Evolutionary conservation across 2,888 invertebrate species (phyloP), one percentile per base, ranked within the genome.

Genomic region (Auanema freiburgensis): DNA sequence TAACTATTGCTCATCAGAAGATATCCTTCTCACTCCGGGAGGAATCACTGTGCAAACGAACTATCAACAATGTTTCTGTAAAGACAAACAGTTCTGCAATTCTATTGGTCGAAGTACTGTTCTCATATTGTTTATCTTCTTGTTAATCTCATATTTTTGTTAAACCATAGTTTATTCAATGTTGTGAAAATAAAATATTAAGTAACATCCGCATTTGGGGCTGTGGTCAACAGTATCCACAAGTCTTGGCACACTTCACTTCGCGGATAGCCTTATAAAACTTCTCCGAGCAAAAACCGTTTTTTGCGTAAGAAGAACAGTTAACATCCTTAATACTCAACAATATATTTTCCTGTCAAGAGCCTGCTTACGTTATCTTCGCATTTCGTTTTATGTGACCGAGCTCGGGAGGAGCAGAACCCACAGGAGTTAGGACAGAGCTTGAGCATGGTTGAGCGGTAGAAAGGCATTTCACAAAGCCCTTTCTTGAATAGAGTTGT

Each of bases 71-170:
- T 73, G 73, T 33, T 70, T 53, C 46, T 75, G 73, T 51, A 73
- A 72, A 55, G 67, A 70, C 56, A 73, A 71, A 40, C 68, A 68
- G 42, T 70, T 65, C 49, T 73, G 73, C 43, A 73, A 71, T 49
- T 67, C 52, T n/a, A n/a, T n/a, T n/a, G n/a, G n/a, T n/a, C n/a
- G n/a, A n/a, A n/a, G n/a, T n/a, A n/a, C n/a, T n/a, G n/a, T n/a
- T n/a, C n/a, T 50, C 16, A 11, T 50, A 12, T 50, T 16, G 11
- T 50, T n/a, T 43, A 23, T 52, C 41, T 57, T 57, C 14, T 23
- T 46, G n/a, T 4, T 57, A 33, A 21, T 49, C 49, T 57, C 23
- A 40, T 1, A n/a, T 46, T 8, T 46, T 16, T 33, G 8, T 33
- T 3, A 33, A 33, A 33, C 4, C 3, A 33, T 33, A 33, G 33